A percentile compares a stretch with the other conserved stretches of the same genome.
Conservation (phyloP, 2,113 vertebrate species). For the Dicaeum eximium region DNA sequence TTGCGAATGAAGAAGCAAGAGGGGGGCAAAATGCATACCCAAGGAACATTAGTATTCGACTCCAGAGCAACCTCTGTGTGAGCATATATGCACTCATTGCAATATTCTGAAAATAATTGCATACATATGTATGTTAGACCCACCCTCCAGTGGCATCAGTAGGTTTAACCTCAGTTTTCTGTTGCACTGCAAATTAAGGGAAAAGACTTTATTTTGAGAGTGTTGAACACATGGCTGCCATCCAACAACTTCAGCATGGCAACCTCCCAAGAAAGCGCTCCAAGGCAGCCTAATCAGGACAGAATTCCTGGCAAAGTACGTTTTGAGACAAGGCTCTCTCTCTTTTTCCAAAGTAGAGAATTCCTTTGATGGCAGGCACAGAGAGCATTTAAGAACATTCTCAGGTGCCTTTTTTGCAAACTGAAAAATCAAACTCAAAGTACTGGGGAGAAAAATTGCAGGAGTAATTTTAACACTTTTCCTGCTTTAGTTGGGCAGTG, state of each 20-base stretch:
- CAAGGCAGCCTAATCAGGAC: conserved; percentile 17
- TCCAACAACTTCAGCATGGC: conserved; percentile 42
- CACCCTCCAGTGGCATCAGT: conserved; percentile 28
- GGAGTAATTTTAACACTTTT: conserved; percentile 5
- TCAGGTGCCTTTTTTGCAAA: neutral
- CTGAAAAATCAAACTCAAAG: conserved; percentile 1
- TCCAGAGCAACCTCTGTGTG: neutral
- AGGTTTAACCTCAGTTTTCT: conserved; percentile 10
- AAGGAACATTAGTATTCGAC: neutral
- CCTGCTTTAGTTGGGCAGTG: neutral
- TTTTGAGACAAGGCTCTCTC: conserved; percentile 6
- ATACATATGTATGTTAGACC: conserved; percentile 23
- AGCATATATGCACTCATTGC: neutral
- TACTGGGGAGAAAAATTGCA: neutral
- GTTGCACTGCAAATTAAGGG: conserved; percentile 46
- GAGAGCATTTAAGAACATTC: conserved; percentile 3
- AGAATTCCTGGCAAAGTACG: conserved; percentile 33
- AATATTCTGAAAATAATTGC: conserved; percentile 42
- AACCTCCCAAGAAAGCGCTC: conserved; percentile 24
- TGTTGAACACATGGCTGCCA: conserved; percentile 15
- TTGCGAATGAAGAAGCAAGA: conserved; percentile 10
- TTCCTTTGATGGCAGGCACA: neutral
- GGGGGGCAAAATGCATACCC: neutral
- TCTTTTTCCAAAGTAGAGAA: conserved; percentile 44
- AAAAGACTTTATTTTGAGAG: conserved; percentile 41